Conservation (phyloP, 2,797 vertebrate species). For the Crocidura indochinensis region DNA sequence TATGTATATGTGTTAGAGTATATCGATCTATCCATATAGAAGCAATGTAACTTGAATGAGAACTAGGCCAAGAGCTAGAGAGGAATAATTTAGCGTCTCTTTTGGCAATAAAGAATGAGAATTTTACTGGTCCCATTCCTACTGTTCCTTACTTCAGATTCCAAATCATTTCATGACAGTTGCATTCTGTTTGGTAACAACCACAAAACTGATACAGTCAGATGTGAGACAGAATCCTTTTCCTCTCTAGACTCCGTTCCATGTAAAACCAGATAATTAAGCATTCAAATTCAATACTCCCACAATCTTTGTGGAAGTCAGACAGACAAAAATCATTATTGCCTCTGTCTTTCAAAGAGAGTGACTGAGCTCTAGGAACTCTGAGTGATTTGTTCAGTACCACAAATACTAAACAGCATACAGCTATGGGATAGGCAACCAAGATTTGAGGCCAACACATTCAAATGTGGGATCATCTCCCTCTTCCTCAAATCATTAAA, state of each 20-base stretch:
- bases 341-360: neutral
- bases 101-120: neutral
- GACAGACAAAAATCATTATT: neutral
- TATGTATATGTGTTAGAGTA: neutral
- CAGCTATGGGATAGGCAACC: neutral
- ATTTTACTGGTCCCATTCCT: neutral
- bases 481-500: neutral
- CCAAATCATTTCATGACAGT: neutral
- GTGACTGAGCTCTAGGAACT: neutral
- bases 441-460: neutral
- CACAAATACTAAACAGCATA: neutral
- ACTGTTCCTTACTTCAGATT: neutral
- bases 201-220: neutral
- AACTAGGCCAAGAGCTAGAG: neutral
- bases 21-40: neutral
- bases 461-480: neutral
- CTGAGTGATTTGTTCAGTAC: neutral
- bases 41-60: neutral
- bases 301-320: neutral
- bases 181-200: neutral
- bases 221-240: neutral
- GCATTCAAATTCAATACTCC: neutral
- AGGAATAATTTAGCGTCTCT: slow-evolving; percentile 16
- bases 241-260: neutral
- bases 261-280: neutral